Base-by-base conservation (phyloP, 2,888 invertebrate species). In the Linhomoeus sp. region DNA sequence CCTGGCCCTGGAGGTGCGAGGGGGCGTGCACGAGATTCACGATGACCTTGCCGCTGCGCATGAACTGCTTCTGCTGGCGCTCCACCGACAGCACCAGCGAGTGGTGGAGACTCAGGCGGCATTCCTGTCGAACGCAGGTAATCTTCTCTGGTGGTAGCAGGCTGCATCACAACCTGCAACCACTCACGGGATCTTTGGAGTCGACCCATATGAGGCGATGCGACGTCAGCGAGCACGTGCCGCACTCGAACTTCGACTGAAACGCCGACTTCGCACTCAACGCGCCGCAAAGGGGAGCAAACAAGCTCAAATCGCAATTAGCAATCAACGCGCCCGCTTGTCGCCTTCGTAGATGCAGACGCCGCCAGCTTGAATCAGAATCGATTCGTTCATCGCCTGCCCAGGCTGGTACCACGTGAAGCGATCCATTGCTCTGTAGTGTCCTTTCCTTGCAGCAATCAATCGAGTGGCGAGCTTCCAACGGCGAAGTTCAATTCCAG, bases 141-240 rank as follows among this genome's bases (percentile, higher is more conserved):
- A 5, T 9, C 12, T 29, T 29, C 29, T 5, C 12, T 29, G 12
- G n/a, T n/a, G n/a, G n/a, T n/a, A n/a, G n/a, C n/a, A n/a, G n/a
- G n/a, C n/a, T n/a, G n/a, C n/a, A n/a, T n/a, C n/a, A n/a, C n/a
- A n/a, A n/a, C n/a, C n/a, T n/a, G n/a, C n/a, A n/a, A n/a, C n/a
- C n/a, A n/a, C 53, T 45, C 43, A 57, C 59, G 17, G 60, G 60
- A 49, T 62, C 59, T 15, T 53, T 52, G 1, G 60, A 60, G 44
- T 62, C 62, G 1, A 62, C 62, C 62, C 62, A 62, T n/a, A 62
- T 62, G 29, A 62, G 52, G 24, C 62, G 53, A 42, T 59, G 58
- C 20, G 59, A 52, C 15, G 62, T 62, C 47, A 62, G 45, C 7
- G 62, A 62, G 7, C 54, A 58, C 1, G 62, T 59, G 24, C 62